Percentiles rank a stretch among this genome's conserved stretches.
Evolutionary conservation across 2,888 invertebrate species (phyloP).

Genomic region (Kuschelorhynchus macadamiae): DNA sequence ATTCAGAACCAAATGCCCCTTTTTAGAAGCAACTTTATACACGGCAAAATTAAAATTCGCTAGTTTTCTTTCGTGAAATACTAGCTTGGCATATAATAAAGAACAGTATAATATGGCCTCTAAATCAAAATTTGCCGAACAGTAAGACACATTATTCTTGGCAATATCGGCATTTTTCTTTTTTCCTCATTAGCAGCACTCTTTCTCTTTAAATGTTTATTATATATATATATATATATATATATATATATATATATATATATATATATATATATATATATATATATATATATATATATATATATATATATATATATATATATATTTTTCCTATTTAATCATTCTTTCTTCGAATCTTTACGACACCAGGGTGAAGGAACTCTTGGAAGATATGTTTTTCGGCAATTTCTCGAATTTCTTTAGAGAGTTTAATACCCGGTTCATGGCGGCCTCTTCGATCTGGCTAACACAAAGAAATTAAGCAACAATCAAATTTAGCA

Average conservation of each 20-base stretch:
- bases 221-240: neutral
- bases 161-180: neutral
- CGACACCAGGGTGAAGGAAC: conserved; percentile 16
- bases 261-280: neutral
- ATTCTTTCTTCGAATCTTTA: conserved; percentile 1
- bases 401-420: no score
- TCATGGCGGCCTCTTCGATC: no score
- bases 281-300: neutral
- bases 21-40: conserved; percentile 8
- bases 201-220: neutral
- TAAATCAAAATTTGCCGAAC: conserved; percentile 26
- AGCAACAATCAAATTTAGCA: no score
- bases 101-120: conserved; percentile 27
- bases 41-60: conserved; percentile 23
- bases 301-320: neutral
- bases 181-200: conserved; percentile 3
- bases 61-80: conserved; percentile 26
- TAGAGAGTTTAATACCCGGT: no score
- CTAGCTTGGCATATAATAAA: conserved; percentile 17
- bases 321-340: no score
- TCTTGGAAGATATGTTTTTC: conserved; percentile 6
- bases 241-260: neutral
- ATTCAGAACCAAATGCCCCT: conserved; percentile 13
- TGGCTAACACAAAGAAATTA: no score
- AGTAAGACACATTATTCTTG: neutral